A percentile compares a stretch with the other conserved stretches of the same genome.
Conservation (phyloP, 2,113 vertebrate genomes). For the Lepus timidus region DNA sequence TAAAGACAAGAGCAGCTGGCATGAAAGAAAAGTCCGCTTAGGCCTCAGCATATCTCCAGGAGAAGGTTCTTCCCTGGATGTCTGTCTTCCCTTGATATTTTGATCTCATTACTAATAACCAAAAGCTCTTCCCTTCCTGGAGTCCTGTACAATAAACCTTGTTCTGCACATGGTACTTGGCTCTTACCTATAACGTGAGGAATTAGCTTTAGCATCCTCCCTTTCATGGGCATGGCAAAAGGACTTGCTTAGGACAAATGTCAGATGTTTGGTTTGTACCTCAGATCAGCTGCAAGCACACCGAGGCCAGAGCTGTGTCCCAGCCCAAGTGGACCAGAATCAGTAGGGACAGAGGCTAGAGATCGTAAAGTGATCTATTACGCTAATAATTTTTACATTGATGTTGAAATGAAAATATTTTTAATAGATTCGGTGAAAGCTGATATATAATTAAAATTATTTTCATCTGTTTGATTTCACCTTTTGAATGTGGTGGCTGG, state of each 20-base stretch:
- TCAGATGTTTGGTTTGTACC: background rate
- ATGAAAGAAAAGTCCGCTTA: background rate
- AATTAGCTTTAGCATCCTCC: background rate
- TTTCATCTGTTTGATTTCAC: background rate
- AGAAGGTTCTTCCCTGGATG: rapidly evolving
- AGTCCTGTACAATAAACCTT: background rate
- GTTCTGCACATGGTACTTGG: background rate
- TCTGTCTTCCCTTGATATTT: background rate
- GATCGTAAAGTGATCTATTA: background rate
- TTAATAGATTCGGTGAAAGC: background rate
- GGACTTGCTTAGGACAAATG: background rate
- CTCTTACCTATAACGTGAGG: background rate
- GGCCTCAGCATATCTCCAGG: background rate
- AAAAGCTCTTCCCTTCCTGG: background rate
- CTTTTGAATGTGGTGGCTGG: background rate
- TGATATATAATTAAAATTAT: background rate
- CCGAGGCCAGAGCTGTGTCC: background rate
- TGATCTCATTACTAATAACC: background rate
- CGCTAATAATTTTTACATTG: background rate
- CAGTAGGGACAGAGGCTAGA: background rate
- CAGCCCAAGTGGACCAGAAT: background rate
- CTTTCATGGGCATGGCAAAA: background rate
- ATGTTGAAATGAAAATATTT: background rate
- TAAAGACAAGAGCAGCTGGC: background rate
- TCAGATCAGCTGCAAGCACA: background rate